These are phyloP conservation scores for Chrysolina americana DNA, from an alignment of 2,888 invertebrate genomes.

Conservation along the genomic window DNA sequence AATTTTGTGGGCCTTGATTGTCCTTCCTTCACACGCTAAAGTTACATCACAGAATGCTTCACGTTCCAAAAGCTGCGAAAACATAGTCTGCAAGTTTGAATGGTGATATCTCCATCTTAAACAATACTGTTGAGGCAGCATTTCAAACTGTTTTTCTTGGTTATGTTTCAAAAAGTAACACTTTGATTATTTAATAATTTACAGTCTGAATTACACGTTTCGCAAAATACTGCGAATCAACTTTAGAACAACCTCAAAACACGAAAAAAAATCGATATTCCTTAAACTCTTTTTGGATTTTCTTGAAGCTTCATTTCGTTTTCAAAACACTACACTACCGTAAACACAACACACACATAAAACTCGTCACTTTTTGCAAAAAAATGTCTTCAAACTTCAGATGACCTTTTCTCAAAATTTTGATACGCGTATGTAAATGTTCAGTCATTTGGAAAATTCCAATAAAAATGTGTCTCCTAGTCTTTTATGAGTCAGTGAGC, in stretches of 20 bases:
- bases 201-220: slow-evolving; percentile 45
- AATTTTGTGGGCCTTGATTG: slow-evolving; percentile 86
- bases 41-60: slow-evolving; percentile 94
- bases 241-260: slow-evolving; percentile 64
- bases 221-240: slow-evolving; percentile 61
- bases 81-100: slow-evolving; percentile 91
- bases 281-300: slow-evolving; percentile 60
- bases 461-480: slow-evolving; percentile 69
- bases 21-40: slow-evolving; percentile 87
- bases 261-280: slow-evolving; percentile 67
- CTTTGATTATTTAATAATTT: slow-evolving; percentile 43
- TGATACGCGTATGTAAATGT: slow-evolving; percentile 68
- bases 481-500: slow-evolving; percentile 71
- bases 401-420: slow-evolving; percentile 67
- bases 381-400: slow-evolving; percentile 53
- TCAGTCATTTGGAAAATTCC: slow-evolving; percentile 79
- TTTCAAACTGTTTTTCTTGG: slow-evolving; percentile 65
- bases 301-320: slow-evolving; percentile 60
- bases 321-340: slow-evolving; percentile 55
- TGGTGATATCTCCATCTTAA: slow-evolving; percentile 95
- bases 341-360: slow-evolving; percentile 51
- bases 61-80: slow-evolving; percentile 87
- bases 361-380: slow-evolving; percentile 51
- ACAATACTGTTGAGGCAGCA: slow-evolving; percentile 92
- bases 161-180: slow-evolving; percentile 54